Conservation (phyloP, 2,113 vertebrate genomes). For the Pedionomus torquatus region DNA sequence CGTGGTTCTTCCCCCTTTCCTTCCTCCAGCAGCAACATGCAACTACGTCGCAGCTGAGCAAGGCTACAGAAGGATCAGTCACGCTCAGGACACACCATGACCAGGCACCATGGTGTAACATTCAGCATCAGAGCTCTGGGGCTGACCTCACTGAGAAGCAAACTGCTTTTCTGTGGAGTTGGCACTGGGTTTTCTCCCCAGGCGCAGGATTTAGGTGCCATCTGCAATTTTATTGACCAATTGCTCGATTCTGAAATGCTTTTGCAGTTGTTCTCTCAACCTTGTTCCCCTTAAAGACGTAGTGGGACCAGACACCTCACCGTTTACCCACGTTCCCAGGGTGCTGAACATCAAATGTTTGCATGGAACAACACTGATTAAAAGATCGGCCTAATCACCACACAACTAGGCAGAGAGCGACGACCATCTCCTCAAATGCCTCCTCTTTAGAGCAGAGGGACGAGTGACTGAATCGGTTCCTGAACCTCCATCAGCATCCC, state of each 20-base stretch:
- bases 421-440: background rate
- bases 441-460: background rate
- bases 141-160: background rate
- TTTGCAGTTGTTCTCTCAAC: background rate
- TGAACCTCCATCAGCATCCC: background rate
- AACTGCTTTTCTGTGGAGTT: background rate
- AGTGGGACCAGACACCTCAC: background rate
- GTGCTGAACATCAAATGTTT: background rate
- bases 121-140: rapidly evolving
- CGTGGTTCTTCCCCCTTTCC: background rate
- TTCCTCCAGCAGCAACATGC: background rate
- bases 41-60: background rate
- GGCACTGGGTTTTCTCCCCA: background rate
- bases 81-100: rapidly evolving
- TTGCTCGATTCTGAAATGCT: background rate
- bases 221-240: background rate
- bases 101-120: rapidly evolving
- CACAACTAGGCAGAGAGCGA: rapidly evolving
- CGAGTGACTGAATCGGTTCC: background rate
- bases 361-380: background rate
- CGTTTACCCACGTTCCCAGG: background rate
- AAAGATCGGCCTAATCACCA: background rate
- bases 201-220: rapidly evolving
- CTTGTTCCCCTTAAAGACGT: background rate
- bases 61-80: background rate